A percentile compares a stretch with the other conserved stretches of the same genome.
phyloP scores from a whole-genome alignment of 2,888 invertebrate genomes.

The Yponomeuta malinellus region DNA sequence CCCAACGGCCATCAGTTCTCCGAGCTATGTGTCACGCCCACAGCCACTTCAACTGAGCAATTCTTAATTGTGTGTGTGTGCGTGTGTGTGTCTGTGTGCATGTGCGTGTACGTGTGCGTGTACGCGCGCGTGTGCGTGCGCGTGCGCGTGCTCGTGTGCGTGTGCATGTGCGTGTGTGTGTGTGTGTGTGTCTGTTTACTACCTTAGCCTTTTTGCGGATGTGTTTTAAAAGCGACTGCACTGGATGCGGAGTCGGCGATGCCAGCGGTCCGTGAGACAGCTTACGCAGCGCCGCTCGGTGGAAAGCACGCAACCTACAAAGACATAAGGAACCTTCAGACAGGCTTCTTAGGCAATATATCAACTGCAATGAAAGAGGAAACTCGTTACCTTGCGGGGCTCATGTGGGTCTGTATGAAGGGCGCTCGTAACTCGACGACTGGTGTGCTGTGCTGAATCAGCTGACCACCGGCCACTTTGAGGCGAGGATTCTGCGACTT shows the following conservation, averaged over 20 bases:
- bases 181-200: slow-evolving; percentile 15
- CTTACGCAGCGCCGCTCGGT: slow-evolving; percentile 91
- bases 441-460: slow-evolving; percentile 98
- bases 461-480: slow-evolving; percentile 92
- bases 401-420: slow-evolving; percentile 97
- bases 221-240: slow-evolving; percentile 90
- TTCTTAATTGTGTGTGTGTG: no score
- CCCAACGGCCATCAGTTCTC: no score
- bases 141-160: no score
- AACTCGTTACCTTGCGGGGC: slow-evolving; percentile 51
- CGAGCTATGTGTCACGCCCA: no score
- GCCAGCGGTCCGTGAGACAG: slow-evolving; percentile 89
- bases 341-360: not conserved
- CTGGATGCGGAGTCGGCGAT: slow-evolving; percentile 84
- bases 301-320: slow-evolving; percentile 89
- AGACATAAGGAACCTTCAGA: not conserved
- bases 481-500: slow-evolving; percentile 88
- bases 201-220: slow-evolving; percentile 94
- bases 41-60: no score
- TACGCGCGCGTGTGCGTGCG: no score
- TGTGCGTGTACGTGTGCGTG: no score
- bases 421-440: slow-evolving; percentile 95
- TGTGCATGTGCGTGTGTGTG: no score
- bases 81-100: not conserved
- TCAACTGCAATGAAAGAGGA: not conserved